Percentiles rank a stretch among this genome's conserved stretches.
These are phyloP conservation scores for Sula dactylatra DNA, from an alignment of 2,113 vertebrate species.

Conservation along the genomic window DNA sequence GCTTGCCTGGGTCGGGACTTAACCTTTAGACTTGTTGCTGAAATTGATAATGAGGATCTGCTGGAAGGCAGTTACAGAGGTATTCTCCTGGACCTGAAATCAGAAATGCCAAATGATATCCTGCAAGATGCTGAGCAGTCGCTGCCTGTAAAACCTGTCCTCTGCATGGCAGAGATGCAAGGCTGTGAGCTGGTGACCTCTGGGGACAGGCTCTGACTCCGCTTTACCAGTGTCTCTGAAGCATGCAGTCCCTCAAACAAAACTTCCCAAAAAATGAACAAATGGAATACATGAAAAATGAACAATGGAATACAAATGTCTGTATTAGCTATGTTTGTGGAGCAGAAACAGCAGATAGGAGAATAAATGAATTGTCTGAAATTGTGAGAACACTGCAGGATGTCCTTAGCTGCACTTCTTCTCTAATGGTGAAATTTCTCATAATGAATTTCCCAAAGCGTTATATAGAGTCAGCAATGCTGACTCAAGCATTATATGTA, in stretches of 20 bases:
- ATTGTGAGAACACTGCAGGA: background rate
- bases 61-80: background rate
- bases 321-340: background rate
- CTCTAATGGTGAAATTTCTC: background rate
- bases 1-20: background rate
- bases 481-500: background rate
- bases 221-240: background rate
- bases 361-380: constrained; percentile 64
- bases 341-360: constrained; percentile 39
- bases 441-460: background rate
- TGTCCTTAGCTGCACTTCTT: background rate
- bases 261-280: background rate
- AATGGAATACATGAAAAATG: background rate
- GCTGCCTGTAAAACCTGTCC: background rate
- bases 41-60: background rate
- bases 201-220: background rate
- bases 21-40: background rate
- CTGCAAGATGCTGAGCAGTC: background rate
- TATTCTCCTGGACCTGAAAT: background rate
- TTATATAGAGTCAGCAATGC: background rate
- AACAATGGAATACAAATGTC: background rate
- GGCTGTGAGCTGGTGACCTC: background rate
- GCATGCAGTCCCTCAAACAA: background rate
- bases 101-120: background rate
- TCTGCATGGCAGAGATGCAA: background rate